Conservation (phyloP, 2,797 vertebrate species). For the Huso huso region DNA sequence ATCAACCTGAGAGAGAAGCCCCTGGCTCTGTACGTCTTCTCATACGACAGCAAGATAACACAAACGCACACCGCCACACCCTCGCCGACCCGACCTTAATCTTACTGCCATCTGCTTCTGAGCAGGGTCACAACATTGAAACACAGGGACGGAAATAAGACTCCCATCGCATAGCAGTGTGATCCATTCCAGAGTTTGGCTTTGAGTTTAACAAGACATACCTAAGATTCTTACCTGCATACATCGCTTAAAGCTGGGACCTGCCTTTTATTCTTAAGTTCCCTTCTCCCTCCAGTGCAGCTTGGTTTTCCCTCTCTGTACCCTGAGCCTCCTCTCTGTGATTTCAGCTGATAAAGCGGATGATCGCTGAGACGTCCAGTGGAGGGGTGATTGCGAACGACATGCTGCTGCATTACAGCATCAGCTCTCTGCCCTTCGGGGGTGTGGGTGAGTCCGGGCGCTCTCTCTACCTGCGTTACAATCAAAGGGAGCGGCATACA, state of each 20-base stretch:
- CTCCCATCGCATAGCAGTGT: no score
- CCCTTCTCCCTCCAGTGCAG: background rate
- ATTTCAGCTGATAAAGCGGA: conserved; percentile 55
- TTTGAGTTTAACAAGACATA: no score
- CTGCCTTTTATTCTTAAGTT: no score
- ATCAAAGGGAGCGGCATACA: no score
- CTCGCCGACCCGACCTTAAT: background rate
- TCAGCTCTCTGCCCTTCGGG: conserved; percentile 78
- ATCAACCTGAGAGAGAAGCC: conserved; percentile 80
- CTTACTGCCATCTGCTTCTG: background rate
- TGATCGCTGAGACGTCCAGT: conserved; percentile 77
- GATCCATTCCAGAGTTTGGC: background rate
- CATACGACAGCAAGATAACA: conserved; percentile 64
- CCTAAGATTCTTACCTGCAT: no score
- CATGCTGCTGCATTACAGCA: conserved; percentile 71
- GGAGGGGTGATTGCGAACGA: conserved; percentile 85
- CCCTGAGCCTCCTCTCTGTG: conserved; percentile 3
- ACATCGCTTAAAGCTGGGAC: no score
- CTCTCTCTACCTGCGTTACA: no score
- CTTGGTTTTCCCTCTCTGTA: background rate
- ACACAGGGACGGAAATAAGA: no score
- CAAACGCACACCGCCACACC: conserved; percentile 14
- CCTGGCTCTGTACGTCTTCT: conserved; percentile 83
- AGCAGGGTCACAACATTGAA: background rate
- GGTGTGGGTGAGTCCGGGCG: conserved; percentile 70